Percentiles rank a stretch among this genome's conserved stretches.
phyloP scores from a whole-genome alignment of 1,140 invertebrate species.

The Drosophila pallidifrons region DNA sequence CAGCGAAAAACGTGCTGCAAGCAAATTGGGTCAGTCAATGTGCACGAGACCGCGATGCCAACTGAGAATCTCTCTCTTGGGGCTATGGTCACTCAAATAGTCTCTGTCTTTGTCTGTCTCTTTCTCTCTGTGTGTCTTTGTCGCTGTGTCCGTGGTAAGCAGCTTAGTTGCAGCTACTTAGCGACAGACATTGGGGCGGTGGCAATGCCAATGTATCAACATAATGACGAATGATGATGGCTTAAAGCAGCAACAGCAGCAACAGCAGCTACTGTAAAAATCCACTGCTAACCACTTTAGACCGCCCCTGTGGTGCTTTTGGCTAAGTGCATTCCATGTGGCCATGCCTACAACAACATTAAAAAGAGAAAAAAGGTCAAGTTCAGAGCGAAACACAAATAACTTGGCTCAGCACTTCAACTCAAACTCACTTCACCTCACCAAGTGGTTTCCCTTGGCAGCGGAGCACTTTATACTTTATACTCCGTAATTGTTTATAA shows the following conservation, averaged over 20 bases:
- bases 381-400: constrained; percentile 35
- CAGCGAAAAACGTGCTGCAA: constrained; percentile 39
- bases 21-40: constrained; percentile 43
- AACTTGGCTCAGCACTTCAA: constrained; percentile 37
- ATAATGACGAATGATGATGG: constrained; percentile 48
- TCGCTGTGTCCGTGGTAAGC: constrained; percentile 26
- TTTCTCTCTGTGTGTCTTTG: neutral
- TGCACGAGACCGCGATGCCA: constrained; percentile 37
- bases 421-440: no score
- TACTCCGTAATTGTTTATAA: constrained; percentile 38
- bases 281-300: constrained; percentile 18
- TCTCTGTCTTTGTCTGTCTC: neutral
- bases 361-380: constrained; percentile 38
- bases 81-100: constrained; percentile 13
- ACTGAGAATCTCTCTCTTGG: constrained; percentile 23
- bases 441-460: constrained; percentile 8
- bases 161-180: constrained; percentile 52
- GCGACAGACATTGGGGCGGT: constrained; percentile 27
- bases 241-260: neutral
- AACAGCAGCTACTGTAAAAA: constrained; percentile 17
- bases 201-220: constrained; percentile 11
- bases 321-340: constrained; percentile 46
- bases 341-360: constrained; percentile 10
- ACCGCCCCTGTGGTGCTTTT: constrained; percentile 19
- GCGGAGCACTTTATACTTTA: constrained; percentile 32